A percentile compares a stretch with the other conserved stretches of the same genome.
These are phyloP conservation scores for Casuarius casuarius DNA, from an alignment of 2,113 vertebrate genomes.

Conservation along the genomic window DNA sequence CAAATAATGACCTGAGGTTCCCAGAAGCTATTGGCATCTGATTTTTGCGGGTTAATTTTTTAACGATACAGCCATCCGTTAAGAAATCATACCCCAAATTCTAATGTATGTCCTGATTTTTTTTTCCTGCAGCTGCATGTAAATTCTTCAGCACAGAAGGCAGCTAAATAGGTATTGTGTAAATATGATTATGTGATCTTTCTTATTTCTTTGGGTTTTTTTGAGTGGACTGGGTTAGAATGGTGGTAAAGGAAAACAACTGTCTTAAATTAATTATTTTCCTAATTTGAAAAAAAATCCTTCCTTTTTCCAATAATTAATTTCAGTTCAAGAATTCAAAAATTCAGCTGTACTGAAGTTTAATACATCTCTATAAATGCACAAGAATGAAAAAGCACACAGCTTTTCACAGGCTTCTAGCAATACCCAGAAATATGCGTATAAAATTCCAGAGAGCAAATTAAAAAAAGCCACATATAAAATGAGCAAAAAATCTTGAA, in stretches of 20 bases:
- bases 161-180: slow-evolving; percentile 31
- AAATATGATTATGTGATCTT: slow-evolving; percentile 28
- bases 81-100: not conserved
- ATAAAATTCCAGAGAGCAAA: not conserved
- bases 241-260: slow-evolving; percentile 43
- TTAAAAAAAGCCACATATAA: not conserved
- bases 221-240: slow-evolving; percentile 21
- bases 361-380: slow-evolving; percentile 42
- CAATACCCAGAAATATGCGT: not conserved
- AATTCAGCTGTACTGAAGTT: slow-evolving; percentile 61
- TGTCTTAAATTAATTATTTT: slow-evolving; percentile 55
- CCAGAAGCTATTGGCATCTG: not conserved
- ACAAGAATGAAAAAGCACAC: slow-evolving; percentile 19
- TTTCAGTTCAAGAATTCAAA: slow-evolving; percentile 56
- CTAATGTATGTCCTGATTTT: slow-evolving; percentile 37
- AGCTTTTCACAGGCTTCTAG: not conserved
- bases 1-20: not conserved
- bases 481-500: slow-evolving; percentile 15
- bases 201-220: slow-evolving; percentile 35
- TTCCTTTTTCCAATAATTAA: slow-evolving; percentile 59
- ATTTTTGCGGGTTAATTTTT: not conserved
- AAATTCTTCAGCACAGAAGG: not conserved
- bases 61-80: not conserved
- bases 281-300: slow-evolving; percentile 50
- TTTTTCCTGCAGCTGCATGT: not conserved